A percentile compares a stretch with the other conserved stretches of the same genome.
These are phyloP conservation scores for Monochamus saltuarius DNA, from an alignment of 1,140 invertebrate species.

Conservation along the genomic window DNA sequence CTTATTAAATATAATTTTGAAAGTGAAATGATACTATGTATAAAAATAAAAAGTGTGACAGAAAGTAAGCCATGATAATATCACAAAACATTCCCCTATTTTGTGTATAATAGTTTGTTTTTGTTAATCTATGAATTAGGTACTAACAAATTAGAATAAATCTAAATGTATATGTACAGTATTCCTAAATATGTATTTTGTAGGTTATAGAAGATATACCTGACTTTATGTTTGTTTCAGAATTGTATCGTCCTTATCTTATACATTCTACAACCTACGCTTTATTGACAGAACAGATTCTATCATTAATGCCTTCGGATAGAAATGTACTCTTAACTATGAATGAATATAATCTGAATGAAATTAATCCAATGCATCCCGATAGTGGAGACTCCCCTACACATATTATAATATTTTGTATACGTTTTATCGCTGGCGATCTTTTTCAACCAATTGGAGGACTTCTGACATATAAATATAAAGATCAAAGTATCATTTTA, in stretches of 20 bases:
- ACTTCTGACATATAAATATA: background rate
- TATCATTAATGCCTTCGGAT: slow-evolving; percentile 8
- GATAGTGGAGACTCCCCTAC: background rate
- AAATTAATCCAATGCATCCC: slow-evolving; percentile 15
- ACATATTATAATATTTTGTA: slow-evolving; percentile 13
- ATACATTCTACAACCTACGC: slow-evolving; percentile 1
- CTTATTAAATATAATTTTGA: too few relatives aligned
- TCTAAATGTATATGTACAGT: too few relatives aligned
- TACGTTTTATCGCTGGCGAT: slow-evolving; percentile 7
- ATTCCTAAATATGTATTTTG: too few relatives aligned
- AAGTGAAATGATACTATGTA: too few relatives aligned
- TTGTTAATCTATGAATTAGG: too few relatives aligned
- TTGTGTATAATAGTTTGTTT: too few relatives aligned
- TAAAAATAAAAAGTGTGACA: too few relatives aligned
- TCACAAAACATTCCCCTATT: too few relatives aligned
- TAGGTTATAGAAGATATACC: too few relatives aligned
- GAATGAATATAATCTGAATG: slow-evolving; percentile 7
- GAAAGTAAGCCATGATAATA: too few relatives aligned
- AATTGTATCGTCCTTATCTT: slow-evolving; percentile 1
- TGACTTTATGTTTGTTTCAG: background rate
- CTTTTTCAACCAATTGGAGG: slow-evolving; percentile 16
- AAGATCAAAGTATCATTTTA: slow-evolving; percentile 1
- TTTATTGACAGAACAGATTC: slow-evolving; percentile 2
- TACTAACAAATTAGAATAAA: too few relatives aligned
- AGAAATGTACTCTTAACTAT: slow-evolving; percentile 14